Percentiles rank a stretch among this genome's conserved stretches.
phyloP scores from a whole-genome alignment of 1,140 invertebrate genomes.

The Solenopsis fugax region DNA sequence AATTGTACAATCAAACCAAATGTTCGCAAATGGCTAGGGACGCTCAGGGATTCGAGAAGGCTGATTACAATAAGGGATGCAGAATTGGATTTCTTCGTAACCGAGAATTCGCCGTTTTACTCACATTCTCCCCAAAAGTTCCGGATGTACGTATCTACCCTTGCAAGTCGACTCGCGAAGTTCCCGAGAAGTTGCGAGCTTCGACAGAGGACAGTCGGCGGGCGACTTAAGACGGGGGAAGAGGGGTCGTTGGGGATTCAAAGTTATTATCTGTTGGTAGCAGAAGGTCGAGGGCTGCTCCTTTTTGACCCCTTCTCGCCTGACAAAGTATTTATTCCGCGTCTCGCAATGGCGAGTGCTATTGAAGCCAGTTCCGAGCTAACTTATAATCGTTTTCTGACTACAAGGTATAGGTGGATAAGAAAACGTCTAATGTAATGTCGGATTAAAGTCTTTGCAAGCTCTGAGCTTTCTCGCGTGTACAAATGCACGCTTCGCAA shows the following conservation, averaged over 20 bases:
- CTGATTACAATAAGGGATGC: slow-evolving; percentile 60
- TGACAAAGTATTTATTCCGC: slow-evolving; percentile 57
- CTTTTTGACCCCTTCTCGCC: slow-evolving; percentile 44
- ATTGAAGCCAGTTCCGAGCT: slow-evolving; percentile 57
- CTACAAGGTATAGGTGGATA: background rate
- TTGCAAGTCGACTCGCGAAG: slow-evolving; percentile 60
- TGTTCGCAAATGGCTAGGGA: background rate
- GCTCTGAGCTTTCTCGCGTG: background rate
- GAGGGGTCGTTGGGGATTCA: slow-evolving; percentile 50
- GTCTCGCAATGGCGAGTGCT: slow-evolving; percentile 46
- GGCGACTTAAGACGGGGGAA: slow-evolving; percentile 14
- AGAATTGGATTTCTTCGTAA: slow-evolving; percentile 67
- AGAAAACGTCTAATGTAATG: background rate
- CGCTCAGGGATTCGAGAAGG: slow-evolving; percentile 43
- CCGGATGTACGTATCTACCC: slow-evolving; percentile 44
- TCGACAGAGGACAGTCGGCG: slow-evolving; percentile 60
- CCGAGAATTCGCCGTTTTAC: slow-evolving; percentile 61
- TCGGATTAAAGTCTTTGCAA: background rate
- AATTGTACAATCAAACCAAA: background rate
- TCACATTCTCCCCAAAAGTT: slow-evolving; percentile 57
- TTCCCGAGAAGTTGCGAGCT: slow-evolving; percentile 67
- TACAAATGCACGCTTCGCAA: background rate
- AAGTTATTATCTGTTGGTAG: slow-evolving; percentile 79
- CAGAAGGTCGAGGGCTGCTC: slow-evolving; percentile 70
- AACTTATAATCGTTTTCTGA: slow-evolving; percentile 72